Percentiles rank a stretch among this genome's conserved stretches.
Conservation (phyloP, 2,888 invertebrate species). For the Encarsia formosa region DNA sequence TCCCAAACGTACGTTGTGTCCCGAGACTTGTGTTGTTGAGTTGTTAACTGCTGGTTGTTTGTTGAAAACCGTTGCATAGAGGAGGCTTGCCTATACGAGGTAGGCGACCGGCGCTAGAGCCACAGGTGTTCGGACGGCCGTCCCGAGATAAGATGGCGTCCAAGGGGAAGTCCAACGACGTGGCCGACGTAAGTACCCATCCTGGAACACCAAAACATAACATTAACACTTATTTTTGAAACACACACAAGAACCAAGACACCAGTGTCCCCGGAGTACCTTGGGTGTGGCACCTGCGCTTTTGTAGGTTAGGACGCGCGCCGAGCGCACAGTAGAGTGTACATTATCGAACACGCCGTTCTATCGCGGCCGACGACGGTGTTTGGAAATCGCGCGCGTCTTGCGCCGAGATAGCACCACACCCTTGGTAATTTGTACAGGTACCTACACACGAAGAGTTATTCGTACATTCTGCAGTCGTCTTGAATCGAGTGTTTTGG, state of each 20-base stretch:
- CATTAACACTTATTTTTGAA: not conserved
- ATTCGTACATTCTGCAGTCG: too few species aligned
- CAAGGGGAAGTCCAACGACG: constrained; percentile 39
- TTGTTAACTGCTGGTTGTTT: too few species aligned
- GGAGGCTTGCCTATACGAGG: too few species aligned
- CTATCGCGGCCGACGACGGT: too few species aligned
- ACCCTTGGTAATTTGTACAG: too few species aligned
- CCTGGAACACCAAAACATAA: not conserved
- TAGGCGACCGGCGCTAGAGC: constrained; percentile 20
- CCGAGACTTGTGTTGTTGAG: too few species aligned
- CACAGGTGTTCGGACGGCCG: constrained; percentile 31
- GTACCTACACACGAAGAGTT: too few species aligned
- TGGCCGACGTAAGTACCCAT: constrained; percentile 38
- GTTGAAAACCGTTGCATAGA: too few species aligned
- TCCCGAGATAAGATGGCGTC: constrained; percentile 48
- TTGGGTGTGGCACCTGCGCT: constrained; percentile 1
- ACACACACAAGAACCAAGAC: not conserved
- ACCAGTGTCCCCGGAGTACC: not conserved
- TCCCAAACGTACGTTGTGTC: too few species aligned
- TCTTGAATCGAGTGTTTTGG: too few species aligned
- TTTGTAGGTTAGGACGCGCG: not conserved
- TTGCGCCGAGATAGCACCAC: constrained; percentile 8
- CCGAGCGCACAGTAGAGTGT: too few species aligned
- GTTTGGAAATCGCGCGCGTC: constrained; percentile 6
- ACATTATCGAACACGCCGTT: not conserved